Percentiles rank a stretch among this genome's conserved stretches.
Evolutionary conservation across 2,113 vertebrate species (phyloP).

Genomic region (Pelodiscus sinensis): DNA sequence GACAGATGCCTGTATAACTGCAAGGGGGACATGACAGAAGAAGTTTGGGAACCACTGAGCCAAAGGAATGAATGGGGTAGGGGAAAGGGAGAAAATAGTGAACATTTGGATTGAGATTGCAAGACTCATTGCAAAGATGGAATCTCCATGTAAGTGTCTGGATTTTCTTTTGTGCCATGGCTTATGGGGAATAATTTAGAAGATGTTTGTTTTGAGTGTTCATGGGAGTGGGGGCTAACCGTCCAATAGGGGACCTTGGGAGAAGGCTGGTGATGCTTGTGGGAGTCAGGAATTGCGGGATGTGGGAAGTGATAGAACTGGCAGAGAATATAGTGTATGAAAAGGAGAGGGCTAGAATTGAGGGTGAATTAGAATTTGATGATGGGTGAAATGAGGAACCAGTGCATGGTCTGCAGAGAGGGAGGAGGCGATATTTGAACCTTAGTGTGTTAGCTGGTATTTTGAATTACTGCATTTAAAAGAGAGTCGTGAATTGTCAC

Average conservation of each 20-base stretch:
- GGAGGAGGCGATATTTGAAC: background rate
- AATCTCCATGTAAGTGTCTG: background rate
- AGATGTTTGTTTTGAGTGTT: background rate
- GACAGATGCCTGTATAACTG: too few relatives aligned
- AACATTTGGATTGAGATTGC: background rate
- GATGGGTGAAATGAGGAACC: background rate
- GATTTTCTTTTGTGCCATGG: background rate
- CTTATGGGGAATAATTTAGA: background rate
- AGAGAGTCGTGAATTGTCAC: conserved; percentile 24
- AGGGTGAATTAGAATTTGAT: background rate
- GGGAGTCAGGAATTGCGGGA: background rate
- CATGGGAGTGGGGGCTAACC: background rate
- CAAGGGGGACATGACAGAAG: too few relatives aligned
- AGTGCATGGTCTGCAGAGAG: conserved; percentile 3
- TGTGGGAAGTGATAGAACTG: background rate
- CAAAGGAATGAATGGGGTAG: background rate
- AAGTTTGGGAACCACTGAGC: background rate
- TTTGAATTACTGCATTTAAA: background rate
- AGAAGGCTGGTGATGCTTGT: background rate
- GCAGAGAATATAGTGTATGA: accelerated
- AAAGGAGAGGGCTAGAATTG: accelerated
- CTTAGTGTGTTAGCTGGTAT: background rate
- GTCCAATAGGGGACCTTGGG: background rate
- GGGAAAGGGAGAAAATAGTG: background rate
- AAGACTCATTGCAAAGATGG: background rate